A percentile compares a stretch with the other conserved stretches of the same genome.
Conservation (phyloP, 2,888 invertebrate species). For the Diarsia brunnea region DNA sequence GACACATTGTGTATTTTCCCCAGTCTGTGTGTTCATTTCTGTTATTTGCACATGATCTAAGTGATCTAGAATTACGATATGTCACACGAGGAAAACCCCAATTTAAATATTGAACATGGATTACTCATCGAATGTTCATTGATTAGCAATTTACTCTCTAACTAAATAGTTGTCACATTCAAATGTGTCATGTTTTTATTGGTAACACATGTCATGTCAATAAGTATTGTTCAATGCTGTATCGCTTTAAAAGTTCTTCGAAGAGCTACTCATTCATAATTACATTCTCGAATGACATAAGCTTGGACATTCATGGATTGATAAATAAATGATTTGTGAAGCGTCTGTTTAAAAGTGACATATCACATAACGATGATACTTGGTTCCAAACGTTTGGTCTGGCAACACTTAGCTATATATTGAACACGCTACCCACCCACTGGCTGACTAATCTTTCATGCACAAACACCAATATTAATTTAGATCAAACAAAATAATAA, state of each 20-base stretch:
- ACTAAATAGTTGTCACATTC: constrained; percentile 33
- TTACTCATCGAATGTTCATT: constrained; percentile 44
- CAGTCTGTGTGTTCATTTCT: background rate
- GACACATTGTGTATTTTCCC: background rate
- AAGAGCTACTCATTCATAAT: constrained; percentile 52
- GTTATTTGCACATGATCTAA: background rate
- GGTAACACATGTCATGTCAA: constrained; percentile 60
- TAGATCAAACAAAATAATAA: no score
- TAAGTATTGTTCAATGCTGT: constrained; percentile 19
- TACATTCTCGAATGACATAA: background rate
- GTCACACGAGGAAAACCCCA: constrained; percentile 52
- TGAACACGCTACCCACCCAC: background rate
- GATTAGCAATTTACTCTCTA: constrained; percentile 44
- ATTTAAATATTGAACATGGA: constrained; percentile 22
- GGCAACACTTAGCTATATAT: background rate
- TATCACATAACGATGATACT: background rate
- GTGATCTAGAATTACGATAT: background rate
- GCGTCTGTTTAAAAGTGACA: background rate
- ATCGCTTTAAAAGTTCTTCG: constrained; percentile 47
- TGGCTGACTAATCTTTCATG: background rate
- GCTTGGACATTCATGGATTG: background rate
- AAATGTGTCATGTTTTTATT: constrained; percentile 65
- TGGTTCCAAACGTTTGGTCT: background rate
- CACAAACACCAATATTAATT: background rate
- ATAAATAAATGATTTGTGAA: constrained; percentile 8